These are phyloP conservation scores for Caenorhabditis wallacei DNA, from an alignment of 2,888 invertebrate genomes.

Conservation along the genomic window DNA sequence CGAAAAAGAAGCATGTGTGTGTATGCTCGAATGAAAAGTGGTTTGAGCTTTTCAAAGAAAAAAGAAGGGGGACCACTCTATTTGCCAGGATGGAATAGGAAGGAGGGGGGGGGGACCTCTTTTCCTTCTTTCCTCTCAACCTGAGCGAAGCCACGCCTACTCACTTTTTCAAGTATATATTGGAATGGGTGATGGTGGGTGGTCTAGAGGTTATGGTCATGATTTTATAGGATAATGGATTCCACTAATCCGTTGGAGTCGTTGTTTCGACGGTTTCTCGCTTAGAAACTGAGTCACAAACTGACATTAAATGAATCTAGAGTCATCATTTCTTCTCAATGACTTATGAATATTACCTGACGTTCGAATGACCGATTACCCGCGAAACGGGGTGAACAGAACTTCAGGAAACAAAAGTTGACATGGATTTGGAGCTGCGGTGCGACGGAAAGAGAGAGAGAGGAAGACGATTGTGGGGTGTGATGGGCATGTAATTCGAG, in stretches of 20 bases:
- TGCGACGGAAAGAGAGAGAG: not conserved
- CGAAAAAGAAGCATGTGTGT: slow-evolving; percentile 1
- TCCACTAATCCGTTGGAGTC: too few relatives aligned
- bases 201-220: not conserved
- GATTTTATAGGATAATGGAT: too few relatives aligned
- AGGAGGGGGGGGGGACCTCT: slow-evolving; percentile 23
- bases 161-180: slow-evolving; percentile 25
- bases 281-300: too few relatives aligned
- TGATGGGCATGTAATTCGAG: slow-evolving; percentile 60
- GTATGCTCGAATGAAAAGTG: slow-evolving; percentile 62
- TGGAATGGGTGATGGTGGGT: not conserved
- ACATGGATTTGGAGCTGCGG: slow-evolving; percentile 7
- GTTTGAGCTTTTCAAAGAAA: slow-evolving; percentile 57
- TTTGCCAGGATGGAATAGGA: slow-evolving; percentile 17
- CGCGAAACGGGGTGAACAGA: too few relatives aligned
- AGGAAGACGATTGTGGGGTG: not conserved
- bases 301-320: too few relatives aligned
- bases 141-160: slow-evolving; percentile 42
- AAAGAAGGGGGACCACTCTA: slow-evolving; percentile 31
- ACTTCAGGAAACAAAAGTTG: slow-evolving; percentile 53
- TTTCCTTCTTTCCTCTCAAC: slow-evolving; percentile 20
- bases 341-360: too few relatives aligned
- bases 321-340: too few relatives aligned
- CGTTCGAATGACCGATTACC: too few relatives aligned
- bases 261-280: too few relatives aligned